Conservation (phyloP, 2,888 invertebrate genomes). For the Drosophila koepferae region DNA sequence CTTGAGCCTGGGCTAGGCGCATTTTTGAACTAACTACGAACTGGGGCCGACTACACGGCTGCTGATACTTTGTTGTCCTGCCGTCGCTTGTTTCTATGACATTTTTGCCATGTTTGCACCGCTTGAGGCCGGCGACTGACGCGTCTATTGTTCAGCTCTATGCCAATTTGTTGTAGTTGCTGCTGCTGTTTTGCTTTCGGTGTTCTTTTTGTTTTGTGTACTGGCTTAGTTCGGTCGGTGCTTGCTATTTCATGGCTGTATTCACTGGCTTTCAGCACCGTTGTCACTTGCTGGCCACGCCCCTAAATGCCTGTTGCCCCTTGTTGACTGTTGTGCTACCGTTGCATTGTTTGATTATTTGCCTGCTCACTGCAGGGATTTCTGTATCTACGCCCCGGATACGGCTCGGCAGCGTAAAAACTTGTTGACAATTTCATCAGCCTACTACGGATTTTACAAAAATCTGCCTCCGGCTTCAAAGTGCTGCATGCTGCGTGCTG, state of each 20-base stretch:
- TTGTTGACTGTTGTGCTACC: not conserved
- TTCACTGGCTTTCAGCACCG: conserved; percentile 51
- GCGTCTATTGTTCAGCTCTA: conserved; percentile 36
- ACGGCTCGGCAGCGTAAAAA: conserved; percentile 50
- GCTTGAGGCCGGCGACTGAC: conserved; percentile 29
- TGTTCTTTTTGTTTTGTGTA: conserved; percentile 44
- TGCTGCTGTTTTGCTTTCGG: conserved; percentile 4
- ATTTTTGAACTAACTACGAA: not conserved
- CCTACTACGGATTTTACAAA: conserved; percentile 44
- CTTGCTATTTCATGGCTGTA: conserved; percentile 60
- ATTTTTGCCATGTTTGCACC: conserved; percentile 42
- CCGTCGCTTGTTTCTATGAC: conserved; percentile 40
- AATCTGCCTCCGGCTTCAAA: not conserved
- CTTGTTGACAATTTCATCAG: conserved; percentile 54
- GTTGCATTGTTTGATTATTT: conserved; percentile 73
- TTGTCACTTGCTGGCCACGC: conserved; percentile 29
- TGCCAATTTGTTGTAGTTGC: conserved; percentile 33
- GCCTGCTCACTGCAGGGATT: conserved; percentile 52
- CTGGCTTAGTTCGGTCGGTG: conserved; percentile 56
- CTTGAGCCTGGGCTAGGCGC: conserved; percentile 17
- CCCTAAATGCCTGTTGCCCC: not conserved
- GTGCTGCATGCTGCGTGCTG: conserved; percentile 23
- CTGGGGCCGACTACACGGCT: conserved; percentile 12
- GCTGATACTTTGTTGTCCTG: conserved; percentile 43
- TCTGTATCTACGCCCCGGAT: conserved; percentile 38